Evolutionary conservation across 2,797 vertebrate genomes (phyloP).

Genomic region (Tympanoctomys barrerae): DNA sequence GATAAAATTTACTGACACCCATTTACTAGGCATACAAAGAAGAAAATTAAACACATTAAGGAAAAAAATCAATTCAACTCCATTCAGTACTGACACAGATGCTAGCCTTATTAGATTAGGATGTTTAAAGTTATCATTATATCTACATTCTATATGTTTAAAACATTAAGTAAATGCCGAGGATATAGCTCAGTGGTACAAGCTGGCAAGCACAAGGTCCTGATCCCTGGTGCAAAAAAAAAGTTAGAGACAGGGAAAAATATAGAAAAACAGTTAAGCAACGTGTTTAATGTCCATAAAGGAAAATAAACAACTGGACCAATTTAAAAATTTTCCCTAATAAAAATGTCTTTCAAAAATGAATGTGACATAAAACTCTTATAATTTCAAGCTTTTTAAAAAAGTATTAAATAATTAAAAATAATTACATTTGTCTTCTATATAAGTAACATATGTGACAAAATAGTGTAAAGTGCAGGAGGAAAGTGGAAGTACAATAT

Average conservation of each 20-base stretch:
- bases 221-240: too few species aligned
- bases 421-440: not conserved
- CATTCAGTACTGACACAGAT: not conserved
- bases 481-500: not conserved
- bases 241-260: not conserved
- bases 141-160: not conserved
- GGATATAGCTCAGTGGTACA: too few species aligned
- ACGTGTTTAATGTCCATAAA: not conserved
- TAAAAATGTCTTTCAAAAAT: slow-evolving; percentile 31
- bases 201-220: too few species aligned
- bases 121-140: not conserved
- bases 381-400: slow-evolving; percentile 40
- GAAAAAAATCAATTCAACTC: not conserved
- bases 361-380: not conserved
- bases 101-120: not conserved
- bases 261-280: not conserved
- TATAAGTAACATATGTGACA: not conserved
- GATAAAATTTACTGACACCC: not conserved
- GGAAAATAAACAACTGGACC: not conserved
- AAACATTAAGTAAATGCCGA: not conserved
- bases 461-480: not conserved
- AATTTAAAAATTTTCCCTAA: not conserved
- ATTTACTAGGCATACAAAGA: slow-evolving; percentile 10
- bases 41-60: not conserved
- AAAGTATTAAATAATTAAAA: slow-evolving; percentile 5